Evolutionary conservation across 2,113 vertebrate genomes (phyloP).

Genomic region (Vulpes ferrilata): DNA sequence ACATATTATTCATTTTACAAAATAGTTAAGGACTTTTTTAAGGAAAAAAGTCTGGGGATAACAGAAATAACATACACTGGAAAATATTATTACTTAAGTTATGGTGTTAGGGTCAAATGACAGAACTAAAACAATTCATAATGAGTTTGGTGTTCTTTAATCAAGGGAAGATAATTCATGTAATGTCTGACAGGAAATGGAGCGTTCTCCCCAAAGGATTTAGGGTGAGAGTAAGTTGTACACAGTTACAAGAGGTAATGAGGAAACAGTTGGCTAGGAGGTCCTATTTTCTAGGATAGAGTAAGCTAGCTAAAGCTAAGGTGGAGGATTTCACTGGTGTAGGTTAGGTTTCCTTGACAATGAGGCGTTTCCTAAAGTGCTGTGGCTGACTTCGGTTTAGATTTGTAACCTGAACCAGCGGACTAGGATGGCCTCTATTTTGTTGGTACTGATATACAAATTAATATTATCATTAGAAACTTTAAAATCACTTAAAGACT

Average conservation of each 20-base stretch:
- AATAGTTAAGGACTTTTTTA: neutral
- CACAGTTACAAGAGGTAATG: neutral
- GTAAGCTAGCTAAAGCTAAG: neutral
- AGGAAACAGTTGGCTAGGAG: neutral
- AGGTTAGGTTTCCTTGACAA: neutral
- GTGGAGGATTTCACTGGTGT: neutral
- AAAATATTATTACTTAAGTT: neutral
- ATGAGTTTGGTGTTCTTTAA: neutral
- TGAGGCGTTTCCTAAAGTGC: neutral
- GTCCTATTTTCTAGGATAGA: neutral
- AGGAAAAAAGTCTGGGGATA: neutral
- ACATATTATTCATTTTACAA: neutral
- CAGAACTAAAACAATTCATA: neutral
- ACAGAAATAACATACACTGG: neutral
- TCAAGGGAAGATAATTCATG: neutral
- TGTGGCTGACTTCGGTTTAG: neutral
- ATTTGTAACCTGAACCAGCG: neutral
- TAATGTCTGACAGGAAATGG: neutral
- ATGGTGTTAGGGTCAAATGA: neutral
- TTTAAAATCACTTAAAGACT: slow-evolving; percentile 1
- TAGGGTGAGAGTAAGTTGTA: neutral
- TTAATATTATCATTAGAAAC: neutral
- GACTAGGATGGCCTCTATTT: neutral
- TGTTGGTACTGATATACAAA: neutral
- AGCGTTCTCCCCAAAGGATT: neutral